Evolutionary conservation across 2,888 invertebrate genomes (phyloP).

Genomic region (Tanaodytes sp.): DNA sequence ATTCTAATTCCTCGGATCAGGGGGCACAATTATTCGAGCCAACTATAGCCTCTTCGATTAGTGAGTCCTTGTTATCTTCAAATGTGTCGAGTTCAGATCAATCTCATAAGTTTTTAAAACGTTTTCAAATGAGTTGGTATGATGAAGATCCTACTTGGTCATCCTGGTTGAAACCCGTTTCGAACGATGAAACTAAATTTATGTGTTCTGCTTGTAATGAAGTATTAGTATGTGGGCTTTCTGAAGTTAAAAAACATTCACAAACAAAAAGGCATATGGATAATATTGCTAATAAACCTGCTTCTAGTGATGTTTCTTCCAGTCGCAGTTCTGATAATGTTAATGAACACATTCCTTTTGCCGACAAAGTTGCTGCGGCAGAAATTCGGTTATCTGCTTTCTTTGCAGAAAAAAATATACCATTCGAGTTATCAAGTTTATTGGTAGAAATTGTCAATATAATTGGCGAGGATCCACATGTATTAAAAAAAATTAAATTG

Average conservation of each 20-base stretch:
- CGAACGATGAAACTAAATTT: slow-evolving; percentile 10
- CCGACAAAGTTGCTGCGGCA: neutral
- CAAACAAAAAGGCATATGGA: too few relatives aligned
- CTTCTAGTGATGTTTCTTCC: too few relatives aligned
- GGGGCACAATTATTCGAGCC: too few relatives aligned
- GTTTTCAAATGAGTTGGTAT: slow-evolving; percentile 15
- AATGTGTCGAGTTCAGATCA: too few relatives aligned
- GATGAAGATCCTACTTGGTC: slow-evolving; percentile 19
- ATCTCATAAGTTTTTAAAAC: too few relatives aligned
- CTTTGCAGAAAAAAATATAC: slow-evolving; percentile 43
- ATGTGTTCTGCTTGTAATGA: slow-evolving; percentile 7
- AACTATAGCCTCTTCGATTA: too few relatives aligned
- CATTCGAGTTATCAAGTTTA: slow-evolving; percentile 15
- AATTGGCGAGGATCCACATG: slow-evolving; percentile 26
- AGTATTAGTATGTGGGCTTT: neutral
- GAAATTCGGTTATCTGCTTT: slow-evolving; percentile 7
- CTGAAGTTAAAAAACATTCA: too few relatives aligned
- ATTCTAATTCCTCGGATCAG: too few relatives aligned
- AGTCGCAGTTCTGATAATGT: too few relatives aligned
- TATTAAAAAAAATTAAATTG: slow-evolving; percentile 33
- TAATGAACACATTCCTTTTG: too few relatives aligned
- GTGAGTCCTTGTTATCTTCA: too few relatives aligned
- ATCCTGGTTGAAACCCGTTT: slow-evolving; percentile 1
- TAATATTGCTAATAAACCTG: too few relatives aligned
- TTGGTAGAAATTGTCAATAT: slow-evolving; percentile 33